Evolutionary conservation across 2,888 invertebrate genomes (phyloP), one percentile per base, ranked within the genome.

Genomic region (Sussaba pulchella): DNA sequence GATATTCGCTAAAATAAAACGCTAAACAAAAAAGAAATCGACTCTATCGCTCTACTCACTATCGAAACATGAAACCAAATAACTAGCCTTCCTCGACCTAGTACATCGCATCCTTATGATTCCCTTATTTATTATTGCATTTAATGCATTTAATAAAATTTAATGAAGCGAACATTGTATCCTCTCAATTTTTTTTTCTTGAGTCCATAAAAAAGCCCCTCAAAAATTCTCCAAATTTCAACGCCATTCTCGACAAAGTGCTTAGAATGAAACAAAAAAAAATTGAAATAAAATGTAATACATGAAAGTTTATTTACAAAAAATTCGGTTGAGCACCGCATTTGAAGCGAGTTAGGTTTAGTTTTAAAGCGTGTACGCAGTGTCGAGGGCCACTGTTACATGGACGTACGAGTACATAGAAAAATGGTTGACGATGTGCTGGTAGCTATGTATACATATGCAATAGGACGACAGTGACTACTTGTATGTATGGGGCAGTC

Each of bases 301-400:
- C 61, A 67, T 31, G 31, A 10, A 43, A 12, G 2, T 2, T 8
- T 43, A 10, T 43, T 10, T 59, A 17, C 2, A 39, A 14, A 14
- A 39, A 67, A 61, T 17, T n/a, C n/a, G 41, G 59, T 78, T 88
- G 88, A 89, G 88, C 86, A 82, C 78, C 85, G 71, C 84, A 76
- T 84, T 77, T 79, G 79, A 82, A 81, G 84, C 84, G 57, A 70
- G 71, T 75, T 79, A 73, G 86, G 85, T 82, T 86, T 86, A 84
- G 86, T 86, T 88, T n/a, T n/a, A n/a, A 84, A 85, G 85, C 85
- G 86, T 85, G 83, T 86, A 86, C 69, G 72, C 72, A 76, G 69
- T 63, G 31, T 76, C 76, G 63, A 81, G 67, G 64, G 81, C 54
- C 71, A 75, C 39, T 67, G 54, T 41, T 85, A 85, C 83, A 64